Evolutionary conservation across 2,888 invertebrate species (phyloP), one percentile per base, ranked within the genome.

Genomic region (Cremastinae sp.): DNA sequence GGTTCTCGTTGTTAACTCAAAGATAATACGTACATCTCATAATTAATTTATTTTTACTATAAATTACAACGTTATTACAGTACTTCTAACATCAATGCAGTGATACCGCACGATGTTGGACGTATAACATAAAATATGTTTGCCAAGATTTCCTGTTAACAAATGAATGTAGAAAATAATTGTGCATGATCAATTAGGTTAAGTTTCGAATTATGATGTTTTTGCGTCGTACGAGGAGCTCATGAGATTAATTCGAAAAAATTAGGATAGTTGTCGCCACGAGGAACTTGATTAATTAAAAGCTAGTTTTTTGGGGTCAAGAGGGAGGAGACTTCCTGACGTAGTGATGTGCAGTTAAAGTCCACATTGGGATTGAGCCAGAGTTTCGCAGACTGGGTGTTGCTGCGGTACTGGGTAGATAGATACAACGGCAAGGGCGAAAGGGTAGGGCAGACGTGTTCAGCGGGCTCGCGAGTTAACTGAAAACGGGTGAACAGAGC

Each of bases 401-500:
- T 59, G 53, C 41, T 58, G 68, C 47, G 59, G 68, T 35, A 55
- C 56, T 55, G 51, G 53, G 47, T 37, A 73, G 35, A 65, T 65
- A 68, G 28, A 43, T 65, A 53, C 41, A 37, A n/a, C 45, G 69
- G 16, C 35, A 70, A 61, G 41, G 55, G 56, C 61, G 61, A 49
- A 70, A 66, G 62, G 61, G 62, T 41, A 65, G 68, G 16, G 61
- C 43, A 69, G 65, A 59, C 43, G 65, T 12, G 45, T 2, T 5
- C 45, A 62, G 59, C 59, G 55, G 55, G 65, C 56, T 74, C 69
- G 75, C 73, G 72, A 74, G 68, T 79, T 79, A 74, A 79, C 76
- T 79, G 77, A 79, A 79, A 79, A 79, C 72, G 65, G 77, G 62
- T 47, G 79, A 79, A 64, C 75, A 73, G 78, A 64, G 47, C 59